These are phyloP conservation scores for Agrochola lychnidis DNA, from an alignment of 2,888 invertebrate species.

Conservation along the genomic window DNA sequence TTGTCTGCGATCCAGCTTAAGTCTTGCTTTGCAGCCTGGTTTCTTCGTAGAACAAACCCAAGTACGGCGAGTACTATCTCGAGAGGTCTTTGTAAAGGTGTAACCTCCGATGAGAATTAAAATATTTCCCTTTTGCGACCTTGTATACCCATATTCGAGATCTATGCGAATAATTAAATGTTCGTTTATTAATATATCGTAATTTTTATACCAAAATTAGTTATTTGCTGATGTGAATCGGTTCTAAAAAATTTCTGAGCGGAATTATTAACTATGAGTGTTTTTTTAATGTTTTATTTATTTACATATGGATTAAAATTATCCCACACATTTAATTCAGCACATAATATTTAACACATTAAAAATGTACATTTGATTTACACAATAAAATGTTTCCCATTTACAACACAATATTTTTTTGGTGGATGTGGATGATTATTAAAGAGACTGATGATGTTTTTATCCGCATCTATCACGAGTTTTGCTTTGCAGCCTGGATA, in stretches of 20 bases:
- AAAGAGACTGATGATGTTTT: constrained; percentile 21
- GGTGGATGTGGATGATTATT: constrained; percentile 53
- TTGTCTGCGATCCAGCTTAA: constrained; percentile 6
- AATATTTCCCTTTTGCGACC: constrained; percentile 51
- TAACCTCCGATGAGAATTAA: constrained; percentile 70
- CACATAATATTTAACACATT: not conserved
- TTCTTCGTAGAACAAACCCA: constrained; percentile 67
- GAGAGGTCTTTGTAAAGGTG: constrained; percentile 64
- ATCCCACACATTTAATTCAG: not conserved
- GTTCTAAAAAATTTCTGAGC: too few species aligned
- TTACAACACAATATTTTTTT: not conserved
- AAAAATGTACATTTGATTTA: not conserved
- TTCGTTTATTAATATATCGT: not conserved
- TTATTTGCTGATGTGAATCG: not conserved
- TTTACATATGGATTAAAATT: not conserved
- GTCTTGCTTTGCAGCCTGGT: constrained; percentile 49
- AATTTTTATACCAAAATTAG: not conserved
- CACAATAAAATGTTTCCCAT: constrained; percentile 1
- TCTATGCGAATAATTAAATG: constrained; percentile 15
- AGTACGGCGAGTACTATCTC: not conserved
- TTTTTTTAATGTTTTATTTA: not conserved
- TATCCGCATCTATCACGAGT: constrained; percentile 31
- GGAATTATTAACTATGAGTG: not conserved
- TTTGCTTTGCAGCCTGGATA: constrained; percentile 54
- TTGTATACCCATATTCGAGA: constrained; percentile 37